These are phyloP conservation scores for Globodera rostochiensis DNA, from an alignment of 1,140 invertebrate species.

Conservation along the genomic window DNA sequence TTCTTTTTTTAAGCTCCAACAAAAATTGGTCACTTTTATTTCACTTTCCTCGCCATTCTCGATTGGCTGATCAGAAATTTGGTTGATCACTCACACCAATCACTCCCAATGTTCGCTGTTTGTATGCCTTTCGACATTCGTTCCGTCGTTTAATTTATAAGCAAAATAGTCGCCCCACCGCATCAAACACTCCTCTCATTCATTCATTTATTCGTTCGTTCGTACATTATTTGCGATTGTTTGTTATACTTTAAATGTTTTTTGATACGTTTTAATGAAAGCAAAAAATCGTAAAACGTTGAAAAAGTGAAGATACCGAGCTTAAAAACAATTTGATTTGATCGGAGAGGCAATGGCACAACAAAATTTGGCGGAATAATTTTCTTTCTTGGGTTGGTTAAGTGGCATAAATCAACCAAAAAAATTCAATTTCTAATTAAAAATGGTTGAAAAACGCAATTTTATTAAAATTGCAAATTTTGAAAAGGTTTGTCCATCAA, in stretches of 20 bases:
- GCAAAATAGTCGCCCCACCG: too few relatives aligned
- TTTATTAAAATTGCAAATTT: too few relatives aligned
- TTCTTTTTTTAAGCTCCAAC: background rate
- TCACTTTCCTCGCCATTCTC: conserved; percentile 5
- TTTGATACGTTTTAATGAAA: conserved; percentile 1
- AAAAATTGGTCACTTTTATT: conserved; percentile 14
- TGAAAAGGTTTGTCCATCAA: too few relatives aligned
- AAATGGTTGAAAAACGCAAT: too few relatives aligned
- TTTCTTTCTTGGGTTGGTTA: too few relatives aligned
- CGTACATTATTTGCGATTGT: background rate
- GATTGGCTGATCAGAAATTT: background rate
- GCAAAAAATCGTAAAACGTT: conserved; percentile 3
- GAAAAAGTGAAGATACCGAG: background rate
- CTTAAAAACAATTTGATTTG: background rate
- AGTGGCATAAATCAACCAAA: too few relatives aligned
- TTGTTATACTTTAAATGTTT: background rate
- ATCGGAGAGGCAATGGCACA: too few relatives aligned
- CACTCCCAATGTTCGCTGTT: background rate
- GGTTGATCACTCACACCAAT: conserved; percentile 3
- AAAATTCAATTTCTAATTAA: too few relatives aligned
- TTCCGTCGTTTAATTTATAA: conserved; percentile 1
- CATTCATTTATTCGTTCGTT: conserved; percentile 1
- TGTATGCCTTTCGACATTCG: too few relatives aligned
- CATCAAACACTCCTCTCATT: background rate
- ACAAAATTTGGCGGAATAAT: too few relatives aligned